phyloP scores from a whole-genome alignment of 2,113 vertebrate genomes.

The Corythornis cristatus region DNA sequence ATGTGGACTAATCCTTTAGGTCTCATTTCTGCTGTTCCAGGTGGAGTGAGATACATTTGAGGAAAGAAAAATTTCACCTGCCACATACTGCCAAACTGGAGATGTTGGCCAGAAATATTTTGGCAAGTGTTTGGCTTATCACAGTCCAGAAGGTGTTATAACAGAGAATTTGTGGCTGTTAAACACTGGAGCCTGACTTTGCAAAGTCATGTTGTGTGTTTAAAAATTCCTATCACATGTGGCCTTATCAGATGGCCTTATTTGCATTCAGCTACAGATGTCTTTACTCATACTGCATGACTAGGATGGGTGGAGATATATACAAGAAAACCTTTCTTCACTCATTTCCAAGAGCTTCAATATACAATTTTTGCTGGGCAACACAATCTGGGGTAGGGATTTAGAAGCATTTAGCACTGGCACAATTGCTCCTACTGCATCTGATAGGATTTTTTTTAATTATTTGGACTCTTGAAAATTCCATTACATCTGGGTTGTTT shows the following conservation, averaged over 20 bases:
- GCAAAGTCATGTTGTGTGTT: not conserved
- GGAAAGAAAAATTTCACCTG: not conserved
- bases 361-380: not conserved
- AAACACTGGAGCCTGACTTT: not conserved
- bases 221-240: conserved; percentile 32
- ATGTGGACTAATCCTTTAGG: not conserved
- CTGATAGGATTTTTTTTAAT: not conserved
- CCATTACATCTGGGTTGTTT: not conserved
- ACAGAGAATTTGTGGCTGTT: not conserved
- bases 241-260: conserved; percentile 37
- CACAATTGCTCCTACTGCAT: not conserved
- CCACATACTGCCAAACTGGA: not conserved
- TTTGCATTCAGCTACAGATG: conserved; percentile 49
- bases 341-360: not conserved
- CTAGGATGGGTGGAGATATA: conserved; percentile 35
- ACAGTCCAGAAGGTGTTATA: not conserved
- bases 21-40: not conserved
- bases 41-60: not conserved
- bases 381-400: not conserved
- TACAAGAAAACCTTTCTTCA: conserved; percentile 8
- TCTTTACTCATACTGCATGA: conserved; percentile 50
- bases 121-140: not conserved
- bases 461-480: not conserved
- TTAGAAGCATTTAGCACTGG: not conserved
- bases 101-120: not conserved